Evolutionary conservation across 2,888 invertebrate species (phyloP), one percentile per base, ranked within the genome.

Genomic region (Zhuqinia jingwanae): DNA sequence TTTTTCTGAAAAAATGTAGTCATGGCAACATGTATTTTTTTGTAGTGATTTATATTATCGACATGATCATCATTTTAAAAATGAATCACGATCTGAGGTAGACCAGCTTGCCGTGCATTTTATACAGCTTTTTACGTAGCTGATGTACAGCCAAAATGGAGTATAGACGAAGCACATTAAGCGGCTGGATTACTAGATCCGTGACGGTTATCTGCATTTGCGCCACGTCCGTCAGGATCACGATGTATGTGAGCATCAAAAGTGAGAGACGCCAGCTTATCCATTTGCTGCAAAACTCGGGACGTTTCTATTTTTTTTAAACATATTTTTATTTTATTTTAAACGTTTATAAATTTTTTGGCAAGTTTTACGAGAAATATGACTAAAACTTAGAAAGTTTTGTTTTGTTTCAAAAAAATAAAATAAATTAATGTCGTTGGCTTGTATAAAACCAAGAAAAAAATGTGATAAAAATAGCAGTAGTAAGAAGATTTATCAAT

Each of bases 201-300:
- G 89, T 89, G 13, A 47, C 82, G 1, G 89, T 89, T 22, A 85
- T 79, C 68, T 89, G 89, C 87, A 87, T 87, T 78, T 89, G 89
- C 36, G 87, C 87, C 30, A 89, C 87, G 56, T 89, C 87, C 8
- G 85, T 85, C n/a, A 80, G 75, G 11, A 87, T 87, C 20, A 89
- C 56, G 8, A 75, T 63, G 30, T 87, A 85, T 1, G 86, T 83
- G n/a, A 89, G 75, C 75, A 89, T 79, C 0, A 89, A 58, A 3
- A 89, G 84, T 1, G 78, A 73, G 1, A 86, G 15, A 25, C 89
- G 47, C 85, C 83, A 89, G 2, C 42, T 60, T 11, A 89, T 85
- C 89, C 89, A 89, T 25, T 83, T 85, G 17, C 78, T 82, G 36
- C 87, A 87, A 76, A 87, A 87, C 50, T 87, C 82, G 50, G 87